Evolutionary conservation across 2,888 invertebrate species (phyloP), one percentile per base, ranked within the genome.

Genomic region (Caenorhabditis sp.): DNA sequence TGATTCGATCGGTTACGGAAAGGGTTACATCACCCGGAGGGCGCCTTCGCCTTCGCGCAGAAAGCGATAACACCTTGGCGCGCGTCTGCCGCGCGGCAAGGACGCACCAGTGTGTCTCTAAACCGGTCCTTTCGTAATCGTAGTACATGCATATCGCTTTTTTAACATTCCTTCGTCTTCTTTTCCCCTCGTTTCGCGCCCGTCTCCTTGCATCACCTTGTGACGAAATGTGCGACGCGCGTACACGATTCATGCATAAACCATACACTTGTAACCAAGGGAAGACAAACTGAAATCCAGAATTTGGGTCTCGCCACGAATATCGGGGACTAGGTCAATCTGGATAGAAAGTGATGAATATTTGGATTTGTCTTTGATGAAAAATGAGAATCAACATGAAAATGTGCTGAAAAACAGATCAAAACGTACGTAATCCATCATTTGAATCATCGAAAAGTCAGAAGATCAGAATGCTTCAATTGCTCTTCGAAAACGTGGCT

Each of bases 31-130:
- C 64, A 72, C 61, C 64, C 24, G 15, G 44, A n/a, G n/a, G 32
- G 37, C 35, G 44, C 26, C 40, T 37, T n/a, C 65, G 22, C 22
- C 37, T n/a, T 13, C 44, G 55, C 22, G 28, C 35, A 20, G 58
- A 65, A 74, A 58, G 51, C 60, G 76, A 76, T 67, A 76, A 67
- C 76, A 76, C 76, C 76, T 76, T 74, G 74, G 32, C 64, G 74
- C 61, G 60, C 70, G 53, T 60, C 53, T 61, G 51, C 62, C 74
- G 67, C 74, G 76, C 64, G 65, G 60, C 76, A 76, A 76, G 76
- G 76, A 76, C 76, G 67, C 67, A 60, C 56, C 35, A 35, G 28
- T 26, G n/a, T n/a, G 32, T 60, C 37, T 60, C 37, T 26, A 20
- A 72, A 72, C 72, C 72, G 72, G 72, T 72, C 56, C 44, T 55